Evolutionary conservation across 2,113 vertebrate species (phyloP), one percentile per base, ranked within the genome.

Genomic region (Rhynchomys soricoides): DNA sequence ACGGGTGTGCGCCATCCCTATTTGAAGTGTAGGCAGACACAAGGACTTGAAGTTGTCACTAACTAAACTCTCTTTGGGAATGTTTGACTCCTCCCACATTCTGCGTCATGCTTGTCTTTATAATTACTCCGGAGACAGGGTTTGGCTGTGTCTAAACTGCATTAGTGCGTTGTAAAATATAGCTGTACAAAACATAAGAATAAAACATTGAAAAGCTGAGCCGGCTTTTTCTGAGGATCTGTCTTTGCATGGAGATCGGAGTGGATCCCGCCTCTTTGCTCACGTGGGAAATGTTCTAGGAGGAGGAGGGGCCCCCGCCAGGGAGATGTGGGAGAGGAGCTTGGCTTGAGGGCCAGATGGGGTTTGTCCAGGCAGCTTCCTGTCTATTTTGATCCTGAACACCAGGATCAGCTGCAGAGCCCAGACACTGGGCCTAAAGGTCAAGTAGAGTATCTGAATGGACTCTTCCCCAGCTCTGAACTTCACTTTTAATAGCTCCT

Each of bases 141-240:
- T 99, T 99, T 98, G 98, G 99, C 99, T 99, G 98, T 98, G 98
- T 99, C 98, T 99, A 98, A 99, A 99, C 98, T 99, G 99, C 99
- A 99, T 99, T 99, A 99, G 98, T 94, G 99, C 98, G 73, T 99
- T 99, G 99, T 99, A 99, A 99, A 99, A 99, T 99, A 99, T 99
- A 99, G 99, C 99, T 99, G 99, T 99, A 99, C 99, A 99, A 99
- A 99, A 99, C 99, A 99, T 99, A 99, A 99, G 96, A 99, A 99
- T 99, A 99, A 99, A 99, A 98, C 96, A 98, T 99, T 98, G 98
- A 98, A 99, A 99, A 98, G 97, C 98, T 95, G 96, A 92, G 55
- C 16, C 0, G 0, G 5, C 68, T 91, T 43, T 68, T 45, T 57
- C 43, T 1, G 7, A 22, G 74, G 55, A 37, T 87, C 50, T 86